Evolutionary conservation across 2,797 vertebrate genomes (phyloP).

Genomic region (Salarias fasciatus): DNA sequence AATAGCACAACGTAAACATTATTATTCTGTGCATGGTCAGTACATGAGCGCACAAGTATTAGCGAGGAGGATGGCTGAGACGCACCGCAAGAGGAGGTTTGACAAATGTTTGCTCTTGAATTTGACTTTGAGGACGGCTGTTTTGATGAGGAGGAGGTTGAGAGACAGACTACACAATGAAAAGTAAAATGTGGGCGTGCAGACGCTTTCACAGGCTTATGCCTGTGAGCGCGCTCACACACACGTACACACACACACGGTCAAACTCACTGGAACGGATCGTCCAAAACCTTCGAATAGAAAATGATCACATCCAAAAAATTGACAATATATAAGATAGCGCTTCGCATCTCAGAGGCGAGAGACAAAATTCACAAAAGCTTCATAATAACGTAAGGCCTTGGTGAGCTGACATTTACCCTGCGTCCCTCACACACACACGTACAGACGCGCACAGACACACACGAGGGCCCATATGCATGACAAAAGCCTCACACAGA

Average conservation of each 20-base stretch:
- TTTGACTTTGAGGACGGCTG: constrained; percentile 55
- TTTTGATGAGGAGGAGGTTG: constrained; percentile 34
- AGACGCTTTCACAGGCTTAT: constrained; percentile 3
- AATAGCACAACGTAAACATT: constrained; percentile 38
- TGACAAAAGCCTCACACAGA: constrained; percentile 64
- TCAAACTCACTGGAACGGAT: neutral
- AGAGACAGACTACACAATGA: constrained; percentile 26
- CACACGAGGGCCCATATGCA: constrained; percentile 56
- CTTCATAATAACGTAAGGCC: constrained; percentile 28
- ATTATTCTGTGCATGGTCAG: constrained; percentile 39
- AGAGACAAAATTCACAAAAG: constrained; percentile 26
- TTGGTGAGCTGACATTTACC: constrained; percentile 64
- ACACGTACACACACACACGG: neutral
- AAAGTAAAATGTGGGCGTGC: constrained; percentile 7
- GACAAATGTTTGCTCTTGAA: constrained; percentile 34
- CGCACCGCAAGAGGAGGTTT: constrained; percentile 52
- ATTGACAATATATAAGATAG: constrained; percentile 26
- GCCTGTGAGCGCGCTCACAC: constrained; percentile 1
- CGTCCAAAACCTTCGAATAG: too few species aligned
- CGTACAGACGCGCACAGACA: neutral
- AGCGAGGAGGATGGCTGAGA: constrained; percentile 22
- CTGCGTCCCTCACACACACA: constrained; percentile 26
- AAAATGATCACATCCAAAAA: too few species aligned
- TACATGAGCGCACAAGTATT: constrained; percentile 19
- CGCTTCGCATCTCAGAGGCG: constrained; percentile 8